Percentiles rank a stretch among this genome's conserved stretches.
phyloP scores from a whole-genome alignment of 2,888 invertebrate genomes.

The Agonopterix alstromeriana region DNA sequence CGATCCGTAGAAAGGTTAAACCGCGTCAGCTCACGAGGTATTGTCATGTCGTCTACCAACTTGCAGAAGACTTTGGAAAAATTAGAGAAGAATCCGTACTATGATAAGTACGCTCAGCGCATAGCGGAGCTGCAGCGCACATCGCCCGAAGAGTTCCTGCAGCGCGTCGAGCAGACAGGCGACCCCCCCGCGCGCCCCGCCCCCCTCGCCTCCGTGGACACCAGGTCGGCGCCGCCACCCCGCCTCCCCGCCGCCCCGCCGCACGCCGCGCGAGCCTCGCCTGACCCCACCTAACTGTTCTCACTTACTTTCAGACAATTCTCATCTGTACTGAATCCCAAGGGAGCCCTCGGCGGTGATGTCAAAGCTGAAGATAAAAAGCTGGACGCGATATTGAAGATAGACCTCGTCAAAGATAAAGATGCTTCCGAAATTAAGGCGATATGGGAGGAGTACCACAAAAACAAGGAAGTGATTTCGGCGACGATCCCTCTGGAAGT shows the following conservation, averaged over 20 bases:
- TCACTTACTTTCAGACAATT: constrained; percentile 68
- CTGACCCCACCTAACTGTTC: constrained; percentile 32
- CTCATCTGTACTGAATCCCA: constrained; percentile 81
- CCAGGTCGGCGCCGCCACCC: constrained; percentile 78
- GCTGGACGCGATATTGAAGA: constrained; percentile 85
- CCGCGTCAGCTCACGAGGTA: neutral
- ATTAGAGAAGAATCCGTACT: constrained; percentile 84
- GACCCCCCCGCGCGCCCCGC: neutral
- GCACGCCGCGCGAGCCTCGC: constrained; percentile 53
- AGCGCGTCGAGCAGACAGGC: neutral
- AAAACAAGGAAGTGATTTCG: constrained; percentile 84
- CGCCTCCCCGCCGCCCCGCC: neutral
- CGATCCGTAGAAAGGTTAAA: neutral
- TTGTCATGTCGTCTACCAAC: neutral
- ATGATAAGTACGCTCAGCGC: constrained; percentile 87
- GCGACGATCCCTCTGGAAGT: constrained; percentile 81
- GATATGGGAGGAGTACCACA: constrained; percentile 90
- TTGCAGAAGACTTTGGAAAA: constrained; percentile 73
- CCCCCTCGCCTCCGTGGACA: neutral
- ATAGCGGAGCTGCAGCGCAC: constrained; percentile 86
- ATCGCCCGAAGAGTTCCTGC: constrained; percentile 70
- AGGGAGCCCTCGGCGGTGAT: constrained; percentile 47
- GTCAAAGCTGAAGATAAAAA: constrained; percentile 49
- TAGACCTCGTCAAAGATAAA: constrained; percentile 84
- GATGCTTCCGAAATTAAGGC: constrained; percentile 81